Conservation (phyloP, 2,113 vertebrate species). For the Aegypius monachus region DNA sequence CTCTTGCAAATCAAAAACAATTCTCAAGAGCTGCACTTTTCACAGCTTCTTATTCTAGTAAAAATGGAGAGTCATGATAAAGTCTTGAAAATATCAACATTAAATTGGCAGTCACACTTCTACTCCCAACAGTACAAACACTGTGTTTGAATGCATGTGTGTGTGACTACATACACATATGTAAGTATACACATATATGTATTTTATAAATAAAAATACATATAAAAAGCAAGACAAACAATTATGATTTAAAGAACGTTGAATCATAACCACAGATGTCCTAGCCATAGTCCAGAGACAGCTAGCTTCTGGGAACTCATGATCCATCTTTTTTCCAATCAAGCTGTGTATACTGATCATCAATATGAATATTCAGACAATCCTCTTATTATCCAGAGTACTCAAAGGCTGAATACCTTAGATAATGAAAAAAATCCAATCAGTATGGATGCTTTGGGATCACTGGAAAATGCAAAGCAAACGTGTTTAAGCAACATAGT, state of each 20-base stretch:
- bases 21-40: neutral
- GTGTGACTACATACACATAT: neutral
- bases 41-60: neutral
- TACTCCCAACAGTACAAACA: neutral
- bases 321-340: neutral
- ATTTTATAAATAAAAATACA: conserved; percentile 1
- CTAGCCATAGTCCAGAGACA: neutral
- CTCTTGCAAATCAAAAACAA: neutral
- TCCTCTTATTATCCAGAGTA: neutral
- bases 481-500: neutral
- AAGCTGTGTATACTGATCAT: neutral
- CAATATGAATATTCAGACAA: neutral
- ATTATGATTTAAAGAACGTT: neutral
- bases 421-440: neutral
- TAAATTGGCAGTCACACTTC: neutral
- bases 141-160: neutral
- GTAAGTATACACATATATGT: neutral
- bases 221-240: neutral
- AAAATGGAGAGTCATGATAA: neutral
- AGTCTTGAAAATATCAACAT: neutral
- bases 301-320: neutral
- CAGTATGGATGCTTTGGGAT: neutral
- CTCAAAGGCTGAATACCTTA: neutral
- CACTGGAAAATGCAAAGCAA: neutral
- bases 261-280: neutral